Base-by-base conservation (phyloP, 2,113 vertebrate species). In the Gracilinanus agilis region DNA sequence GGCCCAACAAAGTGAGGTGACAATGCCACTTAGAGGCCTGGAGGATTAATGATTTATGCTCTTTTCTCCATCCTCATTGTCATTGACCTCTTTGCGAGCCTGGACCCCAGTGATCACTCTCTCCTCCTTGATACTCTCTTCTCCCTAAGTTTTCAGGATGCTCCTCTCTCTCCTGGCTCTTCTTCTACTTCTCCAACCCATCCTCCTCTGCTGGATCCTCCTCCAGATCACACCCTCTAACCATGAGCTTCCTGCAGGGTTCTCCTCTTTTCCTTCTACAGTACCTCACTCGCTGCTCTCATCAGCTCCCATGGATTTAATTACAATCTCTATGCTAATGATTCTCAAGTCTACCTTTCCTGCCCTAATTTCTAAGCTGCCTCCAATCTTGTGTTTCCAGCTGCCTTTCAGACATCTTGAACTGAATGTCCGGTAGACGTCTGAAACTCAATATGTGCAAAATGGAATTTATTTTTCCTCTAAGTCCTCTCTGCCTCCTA, bases 1-100 rank as follows among this genome's bases (percentile, higher is more conserved):
- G n/a, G 13, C 11, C 54, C 19, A 88, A 49, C 67, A 29, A 95
- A 95, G 91, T n/a, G 9, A 91, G 94, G n/a, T 21, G 16, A 53
- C 90, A 54, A 56, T 16, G 54, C 10, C 53, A 29, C 19, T 3
- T 0, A 34, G 10, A 44, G 83, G 94, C 19, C 9, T 90, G 27
- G 8, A 90, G 94, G 92, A 25, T 90, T 55, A 75, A 9, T 95
- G n/a, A 94, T 11, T 0, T 44, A 92, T 54, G n/a, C 88, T 23
- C 27, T 16, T 34, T 34, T 29, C 27, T 34, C 27, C 11, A 34
- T 34, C 58, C 2, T 67, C 58, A 12, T 67, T 34, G 0, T 29
- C 27, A 0, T 34, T 12, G 58, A 4, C 58, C 27, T 67, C 29
- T 67, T 29, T 67, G 58, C 0, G 29, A 27, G 0, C 27, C 0